Percentiles rank a stretch among this genome's conserved stretches.
Conservation (phyloP, 1,140 invertebrate species). For the Oedothorax gibbosus region DNA sequence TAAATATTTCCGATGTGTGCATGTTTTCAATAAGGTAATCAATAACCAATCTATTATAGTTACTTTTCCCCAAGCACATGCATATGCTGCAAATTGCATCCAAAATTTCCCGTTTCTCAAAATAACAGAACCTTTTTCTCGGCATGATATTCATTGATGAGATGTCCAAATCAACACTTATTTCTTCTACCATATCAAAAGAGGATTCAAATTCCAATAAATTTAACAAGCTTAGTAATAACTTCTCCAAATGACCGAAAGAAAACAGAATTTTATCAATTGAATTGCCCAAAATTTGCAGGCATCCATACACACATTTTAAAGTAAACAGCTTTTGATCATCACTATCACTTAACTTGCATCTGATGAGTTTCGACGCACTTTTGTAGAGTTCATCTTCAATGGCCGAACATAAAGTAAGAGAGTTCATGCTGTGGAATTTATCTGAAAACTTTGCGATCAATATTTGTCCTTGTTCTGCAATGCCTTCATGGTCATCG, state of each 20-base stretch:
- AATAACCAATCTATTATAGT: slow-evolving; percentile 16
- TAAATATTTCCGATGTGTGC: neutral
- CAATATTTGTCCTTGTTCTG: neutral
- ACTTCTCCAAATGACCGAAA: slow-evolving; percentile 21
- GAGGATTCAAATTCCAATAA: slow-evolving; percentile 41
- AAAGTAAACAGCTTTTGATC: slow-evolving; percentile 18
- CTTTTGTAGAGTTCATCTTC: slow-evolving; percentile 10
- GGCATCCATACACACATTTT: slow-evolving; percentile 24
- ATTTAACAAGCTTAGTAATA: slow-evolving; percentile 32
- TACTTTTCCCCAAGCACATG: neutral
- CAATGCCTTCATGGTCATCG: slow-evolving; percentile 15
- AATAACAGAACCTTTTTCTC: slow-evolving; percentile 12
- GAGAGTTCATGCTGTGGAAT: neutral
- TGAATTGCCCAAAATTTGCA: slow-evolving; percentile 24
- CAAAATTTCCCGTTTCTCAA: slow-evolving; percentile 39
- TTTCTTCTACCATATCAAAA: slow-evolving; percentile 29
- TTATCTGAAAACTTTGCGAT: neutral
- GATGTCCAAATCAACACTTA: neutral
- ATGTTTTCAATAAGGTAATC: slow-evolving; percentile 42
- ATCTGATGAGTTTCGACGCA: slow-evolving; percentile 28
- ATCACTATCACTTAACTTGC: slow-evolving; percentile 27
- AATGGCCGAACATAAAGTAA: slow-evolving; percentile 2
- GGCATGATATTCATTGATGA: neutral
- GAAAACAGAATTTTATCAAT: neutral
- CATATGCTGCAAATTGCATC: slow-evolving; percentile 11